Percentiles rank a stretch among this genome's conserved stretches.
phyloP scores from a whole-genome alignment of 2,888 invertebrate genomes.

The Agriopis marginaria region DNA sequence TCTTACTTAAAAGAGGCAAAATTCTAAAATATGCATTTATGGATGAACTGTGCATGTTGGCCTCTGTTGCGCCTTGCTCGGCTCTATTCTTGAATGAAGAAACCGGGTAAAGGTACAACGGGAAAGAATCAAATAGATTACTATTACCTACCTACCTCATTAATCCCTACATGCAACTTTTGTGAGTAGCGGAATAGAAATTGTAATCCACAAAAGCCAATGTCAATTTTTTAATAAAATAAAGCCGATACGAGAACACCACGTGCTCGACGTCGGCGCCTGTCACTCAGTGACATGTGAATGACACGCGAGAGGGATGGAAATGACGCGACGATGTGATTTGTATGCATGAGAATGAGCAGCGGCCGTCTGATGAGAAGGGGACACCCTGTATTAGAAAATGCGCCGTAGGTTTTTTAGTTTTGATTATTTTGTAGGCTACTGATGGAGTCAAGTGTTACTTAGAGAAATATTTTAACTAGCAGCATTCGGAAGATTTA shows the following conservation, averaged over 20 bases:
- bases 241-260: conserved; percentile 73
- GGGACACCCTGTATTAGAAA: conserved; percentile 28
- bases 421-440: not conserved
- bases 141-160: conserved; percentile 1
- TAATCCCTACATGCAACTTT: conserved; percentile 6
- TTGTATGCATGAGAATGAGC: conserved; percentile 61
- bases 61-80: too few species aligned
- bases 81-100: not conserved
- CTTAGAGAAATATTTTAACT: not conserved
- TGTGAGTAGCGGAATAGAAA: not conserved
- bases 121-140: not conserved
- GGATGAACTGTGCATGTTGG: too few species aligned
- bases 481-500: too few species aligned
- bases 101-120: not conserved
- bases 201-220: conserved; percentile 28
- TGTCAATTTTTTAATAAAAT: conserved; percentile 61
- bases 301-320: conserved; percentile 65
- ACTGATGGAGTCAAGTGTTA: not conserved
- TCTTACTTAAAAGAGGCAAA: too few species aligned
- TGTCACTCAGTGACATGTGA: conserved; percentile 74
- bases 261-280: conserved; percentile 72
- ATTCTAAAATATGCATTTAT: too few species aligned
- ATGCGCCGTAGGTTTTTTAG: conserved; percentile 1
- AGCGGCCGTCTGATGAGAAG: conserved; percentile 39
- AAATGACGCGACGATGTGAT: conserved; percentile 60